A percentile compares a stretch with the other conserved stretches of the same genome.
Evolutionary conservation across 2,113 vertebrate species (phyloP).

Genomic region (Serinus canaria): DNA sequence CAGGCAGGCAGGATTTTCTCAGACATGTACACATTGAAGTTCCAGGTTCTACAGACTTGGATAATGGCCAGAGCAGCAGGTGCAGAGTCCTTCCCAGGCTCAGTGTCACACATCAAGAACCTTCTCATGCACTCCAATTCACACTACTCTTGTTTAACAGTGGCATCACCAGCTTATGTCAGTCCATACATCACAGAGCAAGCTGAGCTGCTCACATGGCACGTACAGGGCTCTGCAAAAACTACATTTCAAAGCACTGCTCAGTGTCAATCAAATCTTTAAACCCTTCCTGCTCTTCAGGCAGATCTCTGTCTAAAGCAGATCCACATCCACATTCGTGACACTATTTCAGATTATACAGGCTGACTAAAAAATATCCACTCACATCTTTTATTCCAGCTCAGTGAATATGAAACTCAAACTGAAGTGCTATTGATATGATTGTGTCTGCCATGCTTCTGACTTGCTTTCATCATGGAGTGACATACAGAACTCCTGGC

Average conservation of each 20-base stretch:
- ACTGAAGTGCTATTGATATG: not conserved
- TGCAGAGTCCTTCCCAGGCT: not conserved
- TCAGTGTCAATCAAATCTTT: not conserved
- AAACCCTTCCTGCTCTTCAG: not conserved
- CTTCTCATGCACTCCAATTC: not conserved
- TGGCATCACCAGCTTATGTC: not conserved
- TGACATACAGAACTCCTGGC: not conserved
- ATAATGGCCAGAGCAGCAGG: not conserved
- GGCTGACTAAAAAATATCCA: not conserved
- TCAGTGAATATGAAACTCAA: not conserved
- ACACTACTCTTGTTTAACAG: not conserved
- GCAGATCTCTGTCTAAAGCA: not conserved
- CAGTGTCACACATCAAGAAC: not conserved
- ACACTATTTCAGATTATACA: not conserved
- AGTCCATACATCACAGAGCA: not conserved
- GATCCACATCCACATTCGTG: rapidly evolving
- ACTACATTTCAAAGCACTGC: not conserved
- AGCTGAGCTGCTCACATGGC: not conserved
- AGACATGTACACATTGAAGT: not conserved
- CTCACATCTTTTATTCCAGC: not conserved
- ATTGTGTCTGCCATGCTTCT: not conserved
- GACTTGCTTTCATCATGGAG: not conserved
- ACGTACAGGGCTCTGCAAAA: not conserved
- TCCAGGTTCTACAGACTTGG: not conserved
- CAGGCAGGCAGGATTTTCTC: not conserved